Evolutionary conservation across 2,113 vertebrate genomes (phyloP), one percentile per base, ranked within the genome.

Genomic region (Phocoena sinus): DNA sequence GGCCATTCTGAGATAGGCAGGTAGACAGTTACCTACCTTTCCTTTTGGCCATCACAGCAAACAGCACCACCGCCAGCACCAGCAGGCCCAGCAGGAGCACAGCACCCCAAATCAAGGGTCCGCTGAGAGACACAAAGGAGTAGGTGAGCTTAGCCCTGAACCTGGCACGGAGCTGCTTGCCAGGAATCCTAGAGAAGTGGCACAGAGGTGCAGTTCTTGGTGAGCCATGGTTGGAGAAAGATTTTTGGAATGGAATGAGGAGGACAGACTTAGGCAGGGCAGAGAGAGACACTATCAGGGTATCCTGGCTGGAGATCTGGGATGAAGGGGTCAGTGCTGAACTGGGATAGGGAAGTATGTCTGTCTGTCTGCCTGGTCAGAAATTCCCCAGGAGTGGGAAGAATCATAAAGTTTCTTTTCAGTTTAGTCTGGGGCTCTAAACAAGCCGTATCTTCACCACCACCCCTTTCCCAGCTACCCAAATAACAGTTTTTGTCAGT

Each of bases 81-180:
- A 98, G 85, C 77, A 98, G 91, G 63, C 94, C 90, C 53, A 96
- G 76, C 71, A 98, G 90, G 56, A 96, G 21, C 50, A 62, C 77
- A 1, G 67, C 33, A 18, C 95, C 92, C 97, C 95, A 97, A 82
- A 97, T 88, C 96, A 95, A 81, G 25, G 63, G 92, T 38, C 73
- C 36, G 10, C 98, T 98, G 87, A 41, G 62, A 73, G 81, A 70
- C 87, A 91, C 26, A 41, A 84, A 89, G 58, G 26, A 63, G 65
- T 6, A 76, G 53, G 20, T 15, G 4, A 88, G 81, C 23, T 97
- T 26, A 96, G 77, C 53, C n/a, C 85, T 58, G 15, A 26, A 28
- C 2, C 82, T 36, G 6, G 15, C 0, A 1, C 31, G 23, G 23
- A 56, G 31, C 71, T 91, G 60, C 74, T 21, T 6, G 8, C 56